These are phyloP conservation scores for Pelobates fuscus DNA, from an alignment of 2,113 vertebrate genomes.

Conservation along the genomic window DNA sequence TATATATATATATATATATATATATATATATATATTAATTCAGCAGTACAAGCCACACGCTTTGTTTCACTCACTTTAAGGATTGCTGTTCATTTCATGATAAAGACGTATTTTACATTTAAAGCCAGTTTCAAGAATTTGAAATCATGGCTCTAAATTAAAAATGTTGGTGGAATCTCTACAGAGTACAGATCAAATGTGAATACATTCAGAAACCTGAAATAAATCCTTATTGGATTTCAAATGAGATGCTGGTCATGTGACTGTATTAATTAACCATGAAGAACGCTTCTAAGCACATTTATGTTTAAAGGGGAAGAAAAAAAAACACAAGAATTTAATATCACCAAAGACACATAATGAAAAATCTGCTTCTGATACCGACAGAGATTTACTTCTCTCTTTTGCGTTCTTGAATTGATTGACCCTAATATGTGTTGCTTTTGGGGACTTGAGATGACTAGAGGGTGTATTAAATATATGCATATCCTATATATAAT, in stretches of 20 bases:
- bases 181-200: conserved; percentile 10
- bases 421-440: too few relatives aligned
- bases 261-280: neutral
- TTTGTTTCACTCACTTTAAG: conserved; percentile 1
- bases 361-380: too few relatives aligned
- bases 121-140: neutral
- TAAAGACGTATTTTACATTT: neutral
- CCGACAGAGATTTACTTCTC: too few relatives aligned
- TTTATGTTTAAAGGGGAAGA: neutral
- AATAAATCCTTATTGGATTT: neutral
- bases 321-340: too few relatives aligned
- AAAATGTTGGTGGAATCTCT: conserved; percentile 7
- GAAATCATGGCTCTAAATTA: conserved; percentile 10
- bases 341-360: too few relatives aligned
- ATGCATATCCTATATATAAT: too few relatives aligned
- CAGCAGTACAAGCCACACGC: neutral
- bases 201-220: neutral
- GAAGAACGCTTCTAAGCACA: neutral
- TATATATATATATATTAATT: conserved; percentile 1
- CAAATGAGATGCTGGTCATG: neutral
- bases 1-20: neutral
- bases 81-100: neutral
- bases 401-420: too few relatives aligned
- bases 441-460: too few relatives aligned
- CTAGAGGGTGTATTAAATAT: too few relatives aligned